Evolutionary conservation across 2,888 invertebrate genomes (phyloP).

Genomic region (Platerodrilus igneus): DNA sequence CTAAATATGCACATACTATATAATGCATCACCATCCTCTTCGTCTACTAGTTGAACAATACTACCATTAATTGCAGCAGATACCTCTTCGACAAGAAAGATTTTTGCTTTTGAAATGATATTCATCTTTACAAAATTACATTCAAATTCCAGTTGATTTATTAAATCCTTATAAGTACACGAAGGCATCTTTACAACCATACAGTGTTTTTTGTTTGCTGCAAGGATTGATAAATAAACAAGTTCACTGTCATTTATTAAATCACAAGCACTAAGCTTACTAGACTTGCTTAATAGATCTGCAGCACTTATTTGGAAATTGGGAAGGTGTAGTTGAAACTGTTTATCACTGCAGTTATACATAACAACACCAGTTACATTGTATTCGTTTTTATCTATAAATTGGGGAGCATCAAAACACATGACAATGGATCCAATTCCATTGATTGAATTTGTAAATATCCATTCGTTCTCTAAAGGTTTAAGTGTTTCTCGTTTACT

Average conservation of each 20-base stretch:
- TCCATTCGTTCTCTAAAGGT: constrained; percentile 17
- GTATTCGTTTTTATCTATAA: constrained; percentile 12
- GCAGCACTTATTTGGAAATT: constrained; percentile 13
- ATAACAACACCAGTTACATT: constrained; percentile 13
- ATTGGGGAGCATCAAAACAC: constrained; percentile 17
- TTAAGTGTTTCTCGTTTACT: background rate
- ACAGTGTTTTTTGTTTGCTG: constrained; percentile 26
- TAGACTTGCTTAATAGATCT: constrained; percentile 15
- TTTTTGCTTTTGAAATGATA: constrained; percentile 22
- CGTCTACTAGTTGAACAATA: no score
- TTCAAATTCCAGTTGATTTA: constrained; percentile 35
- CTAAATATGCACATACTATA: no score
- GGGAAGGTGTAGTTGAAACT: constrained; percentile 14
- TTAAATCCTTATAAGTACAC: constrained; percentile 27
- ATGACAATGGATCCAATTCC: constrained; percentile 18
- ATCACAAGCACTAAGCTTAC: constrained; percentile 17
- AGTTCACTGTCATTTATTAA: constrained; percentile 26
- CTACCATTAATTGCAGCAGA: constrained; percentile 30
- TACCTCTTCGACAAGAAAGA: constrained; percentile 30
- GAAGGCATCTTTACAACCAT: constrained; percentile 30
- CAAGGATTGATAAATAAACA: constrained; percentile 28
- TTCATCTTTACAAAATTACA: constrained; percentile 32
- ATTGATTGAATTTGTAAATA: constrained; percentile 6
- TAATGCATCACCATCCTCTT: no score
- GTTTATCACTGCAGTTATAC: constrained; percentile 9